Base-by-base conservation (phyloP, 2,888 invertebrate species). In the Galerucella pusilla region DNA sequence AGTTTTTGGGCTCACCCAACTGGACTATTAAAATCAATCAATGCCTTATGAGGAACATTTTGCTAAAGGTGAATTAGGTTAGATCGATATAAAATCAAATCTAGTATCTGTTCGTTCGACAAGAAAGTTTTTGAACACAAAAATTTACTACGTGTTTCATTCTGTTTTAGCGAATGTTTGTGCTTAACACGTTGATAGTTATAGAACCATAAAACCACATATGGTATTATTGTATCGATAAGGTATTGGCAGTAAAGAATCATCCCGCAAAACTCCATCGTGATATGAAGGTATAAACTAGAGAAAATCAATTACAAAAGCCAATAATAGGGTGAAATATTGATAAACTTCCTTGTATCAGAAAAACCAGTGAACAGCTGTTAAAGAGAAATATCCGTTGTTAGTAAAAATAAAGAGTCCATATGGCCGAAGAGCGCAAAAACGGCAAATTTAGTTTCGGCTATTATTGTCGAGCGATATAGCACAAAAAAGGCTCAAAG, bases 391-490 rank as follows among this genome's bases (percentile, higher is more conserved):
- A 71, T 71, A 63, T 76, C 78, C 76, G 77, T 78, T 75, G 75
- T 70, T 69, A 75, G 80, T 78, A 78, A 78, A 79, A 80, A 75
- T 71, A 74, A 68, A 76, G 57, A 79, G 75, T 68, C 81, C 81
- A 82, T 83, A 81, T 83, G 81, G 81, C 77, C 68, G 7, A 61
- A 74, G 69, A 66, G 73, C 61, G 74, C 76, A 81, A 80, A 81
- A 81, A 80, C 77, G 76, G 75, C 63, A 74, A 78, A 82, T 79
- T 81, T 80, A 80, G 78, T 79, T 80, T 78, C 28, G 78, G 79
- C 80, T 83, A 83, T n/a, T n/a, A n/a, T n/a, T n/a, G n/a, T n/a
- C n/a, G n/a, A n/a, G n/a, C n/a, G n/a, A n/a, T n/a, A n/a, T n/a
- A n/a, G n/a, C n/a, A n/a, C n/a, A n/a, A n/a, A n/a, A n/a, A n/a